A percentile compares a stretch with the other conserved stretches of the same genome.
Evolutionary conservation across 2,888 invertebrate genomes (phyloP).

Genomic region (Graphium colonna): DNA sequence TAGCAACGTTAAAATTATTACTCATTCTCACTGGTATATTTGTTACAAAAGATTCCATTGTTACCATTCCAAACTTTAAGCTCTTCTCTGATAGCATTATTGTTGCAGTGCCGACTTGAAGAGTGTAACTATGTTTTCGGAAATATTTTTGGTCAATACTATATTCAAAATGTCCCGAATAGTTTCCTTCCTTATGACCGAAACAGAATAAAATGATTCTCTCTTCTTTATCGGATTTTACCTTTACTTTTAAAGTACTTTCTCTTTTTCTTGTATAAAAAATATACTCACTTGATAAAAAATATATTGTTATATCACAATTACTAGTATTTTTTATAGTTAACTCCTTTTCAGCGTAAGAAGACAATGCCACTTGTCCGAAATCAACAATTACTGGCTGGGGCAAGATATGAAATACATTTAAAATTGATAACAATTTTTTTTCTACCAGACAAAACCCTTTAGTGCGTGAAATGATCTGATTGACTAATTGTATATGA

Average conservation of each 20-base stretch:
- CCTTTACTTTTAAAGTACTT: constrained; percentile 36
- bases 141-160: constrained; percentile 50
- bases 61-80: constrained; percentile 71
- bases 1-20: constrained; percentile 57
- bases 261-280: constrained; percentile 49
- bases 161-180: constrained; percentile 51
- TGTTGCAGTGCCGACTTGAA: constrained; percentile 51
- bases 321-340: constrained; percentile 55
- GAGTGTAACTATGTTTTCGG: constrained; percentile 51
- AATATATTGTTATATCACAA: constrained; percentile 44
- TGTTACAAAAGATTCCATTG: constrained; percentile 58
- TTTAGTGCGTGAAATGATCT: constrained; percentile 27
- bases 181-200: constrained; percentile 46
- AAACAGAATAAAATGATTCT: constrained; percentile 46
- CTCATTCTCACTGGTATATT: constrained; percentile 58
- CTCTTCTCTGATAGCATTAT: constrained; percentile 50
- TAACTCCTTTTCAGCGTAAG: constrained; percentile 48
- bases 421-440: constrained; percentile 38
- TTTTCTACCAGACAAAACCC: constrained; percentile 44
- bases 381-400: constrained; percentile 53
- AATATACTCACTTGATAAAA: constrained; percentile 45
- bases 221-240: constrained; percentile 42
- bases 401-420: constrained; percentile 50
- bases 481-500: constrained; percentile 29
- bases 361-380: constrained; percentile 54